Evolutionary conservation across 2,797 vertebrate species (phyloP).

Genomic region (Acanthis flammea): DNA sequence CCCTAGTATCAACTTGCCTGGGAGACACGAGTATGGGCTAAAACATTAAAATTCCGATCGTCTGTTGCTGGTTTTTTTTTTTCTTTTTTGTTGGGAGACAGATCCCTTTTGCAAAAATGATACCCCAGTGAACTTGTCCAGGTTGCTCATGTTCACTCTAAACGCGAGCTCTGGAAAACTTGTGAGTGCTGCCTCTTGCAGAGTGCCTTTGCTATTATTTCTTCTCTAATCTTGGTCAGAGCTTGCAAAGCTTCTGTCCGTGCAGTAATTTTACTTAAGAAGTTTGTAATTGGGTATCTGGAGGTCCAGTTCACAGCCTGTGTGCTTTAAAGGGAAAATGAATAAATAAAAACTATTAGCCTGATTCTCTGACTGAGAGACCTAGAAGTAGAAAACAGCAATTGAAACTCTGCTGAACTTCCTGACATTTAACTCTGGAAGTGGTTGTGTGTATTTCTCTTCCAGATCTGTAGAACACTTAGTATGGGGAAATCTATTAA

Average conservation of each 20-base stretch:
- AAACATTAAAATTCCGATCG: conserved; percentile 47
- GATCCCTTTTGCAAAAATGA: neutral
- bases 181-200: neutral
- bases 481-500: neutral
- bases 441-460: neutral
- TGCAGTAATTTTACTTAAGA: neutral
- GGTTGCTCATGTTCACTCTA: neutral
- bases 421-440: neutral
- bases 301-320: neutral
- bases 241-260: neutral
- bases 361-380: neutral
- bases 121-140: neutral
- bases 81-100: neutral
- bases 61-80: neutral
- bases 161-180: neutral
- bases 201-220: neutral
- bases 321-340: neutral
- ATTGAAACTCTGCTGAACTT: neutral
- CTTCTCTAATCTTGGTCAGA: neutral
- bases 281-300: neutral
- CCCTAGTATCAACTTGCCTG: conserved; percentile 69
- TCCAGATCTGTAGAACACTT: neutral
- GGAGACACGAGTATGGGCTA: conserved; percentile 61
- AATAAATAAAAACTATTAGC: neutral
- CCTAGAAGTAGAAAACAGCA: neutral